Evolutionary conservation across 2,888 invertebrate species (phyloP).

Genomic region (Oscheius sp.): DNA sequence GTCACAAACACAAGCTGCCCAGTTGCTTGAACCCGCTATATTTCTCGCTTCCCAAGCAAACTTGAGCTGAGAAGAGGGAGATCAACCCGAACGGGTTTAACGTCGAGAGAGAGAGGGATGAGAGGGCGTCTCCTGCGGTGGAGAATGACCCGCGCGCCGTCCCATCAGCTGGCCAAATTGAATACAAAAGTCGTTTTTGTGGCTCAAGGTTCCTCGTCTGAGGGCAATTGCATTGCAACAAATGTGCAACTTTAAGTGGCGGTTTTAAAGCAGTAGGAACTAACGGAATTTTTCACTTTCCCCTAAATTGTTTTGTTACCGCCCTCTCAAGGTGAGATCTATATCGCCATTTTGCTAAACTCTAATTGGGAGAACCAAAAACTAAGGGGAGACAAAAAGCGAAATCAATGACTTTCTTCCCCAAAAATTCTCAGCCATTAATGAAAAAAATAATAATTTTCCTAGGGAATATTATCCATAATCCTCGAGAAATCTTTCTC

Average conservation of each 20-base stretch:
- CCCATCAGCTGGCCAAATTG: slow-evolving; percentile 24
- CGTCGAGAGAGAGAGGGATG: neutral
- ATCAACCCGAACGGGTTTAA: neutral
- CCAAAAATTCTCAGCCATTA: no score
- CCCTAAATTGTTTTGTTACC: no score
- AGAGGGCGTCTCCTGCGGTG: slow-evolving; percentile 11
- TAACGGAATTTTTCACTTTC: no score
- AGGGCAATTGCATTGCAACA: slow-evolving; percentile 12
- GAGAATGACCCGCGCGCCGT: slow-evolving; percentile 21
- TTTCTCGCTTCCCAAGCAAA: no score
- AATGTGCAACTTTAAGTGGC: neutral
- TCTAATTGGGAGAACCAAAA: no score
- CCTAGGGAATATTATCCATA: no score
- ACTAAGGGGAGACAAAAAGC: no score
- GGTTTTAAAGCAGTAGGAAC: neutral
- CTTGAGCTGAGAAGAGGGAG: neutral
- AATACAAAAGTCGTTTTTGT: slow-evolving; percentile 29
- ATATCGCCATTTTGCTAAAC: neutral
- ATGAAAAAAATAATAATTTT: no score
- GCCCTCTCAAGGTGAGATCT: no score
- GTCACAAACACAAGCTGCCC: slow-evolving; percentile 14
- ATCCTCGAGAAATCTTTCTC: no score
- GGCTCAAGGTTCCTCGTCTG: slow-evolving; percentile 19
- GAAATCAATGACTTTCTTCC: no score
- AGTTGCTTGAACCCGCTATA: neutral